Conservation (phyloP, 2,797 vertebrate genomes). For the Discoglossus pictus region DNA sequence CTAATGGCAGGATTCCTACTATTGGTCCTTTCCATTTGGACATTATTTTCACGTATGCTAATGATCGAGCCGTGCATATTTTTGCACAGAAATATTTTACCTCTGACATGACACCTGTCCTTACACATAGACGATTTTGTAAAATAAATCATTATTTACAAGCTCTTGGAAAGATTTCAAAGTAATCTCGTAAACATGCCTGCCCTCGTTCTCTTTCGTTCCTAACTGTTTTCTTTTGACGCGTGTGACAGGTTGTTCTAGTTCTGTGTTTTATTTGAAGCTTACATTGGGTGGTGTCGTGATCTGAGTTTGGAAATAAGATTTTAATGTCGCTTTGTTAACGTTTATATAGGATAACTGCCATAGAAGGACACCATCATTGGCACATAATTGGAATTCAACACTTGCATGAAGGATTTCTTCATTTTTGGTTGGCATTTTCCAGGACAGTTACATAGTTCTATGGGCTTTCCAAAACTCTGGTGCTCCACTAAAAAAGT, state of each 20-base stretch:
- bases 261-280: slow-evolving; percentile 21
- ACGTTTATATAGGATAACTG: slow-evolving; percentile 16
- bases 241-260: slow-evolving; percentile 13
- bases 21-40: slow-evolving; percentile 9
- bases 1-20: slow-evolving; percentile 11
- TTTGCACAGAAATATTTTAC: slow-evolving; percentile 4
- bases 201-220: slow-evolving; percentile 34
- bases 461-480: too few relatives aligned
- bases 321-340: not conserved
- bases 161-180: slow-evolving; percentile 13
- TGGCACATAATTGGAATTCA: too few relatives aligned
- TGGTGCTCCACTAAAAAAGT: too few relatives aligned
- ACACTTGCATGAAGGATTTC: too few relatives aligned
- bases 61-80: slow-evolving; percentile 7
- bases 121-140: slow-evolving; percentile 1
- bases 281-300: slow-evolving; percentile 18
- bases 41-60: not conserved
- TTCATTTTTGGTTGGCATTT: too few relatives aligned
- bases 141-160: slow-evolving; percentile 22
- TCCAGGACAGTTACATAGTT: too few relatives aligned
- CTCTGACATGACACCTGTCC: not conserved
- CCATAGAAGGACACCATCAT: not conserved
- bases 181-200: slow-evolving; percentile 20
- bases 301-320: not conserved
- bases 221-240: slow-evolving; percentile 17